Base-by-base conservation (phyloP, 2,797 vertebrate genomes). In the Luscinia megarhynchos region DNA sequence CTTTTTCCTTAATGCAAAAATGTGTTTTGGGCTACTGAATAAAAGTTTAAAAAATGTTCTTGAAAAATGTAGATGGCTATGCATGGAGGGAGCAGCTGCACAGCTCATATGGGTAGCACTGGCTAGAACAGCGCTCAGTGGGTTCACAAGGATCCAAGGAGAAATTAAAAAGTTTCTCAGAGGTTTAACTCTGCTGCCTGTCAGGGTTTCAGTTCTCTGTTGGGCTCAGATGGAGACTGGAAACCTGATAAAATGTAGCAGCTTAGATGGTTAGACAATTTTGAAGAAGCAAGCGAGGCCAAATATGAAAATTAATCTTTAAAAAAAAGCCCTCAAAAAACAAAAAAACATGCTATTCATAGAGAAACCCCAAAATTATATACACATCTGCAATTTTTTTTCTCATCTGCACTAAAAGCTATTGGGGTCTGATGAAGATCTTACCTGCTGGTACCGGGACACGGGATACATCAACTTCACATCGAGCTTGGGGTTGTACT, bases 401-500 rank as follows among this genome's bases (percentile, higher is more conserved):
- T 45, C 55, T 88, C 63, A 26, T 53, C 51, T 84, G n/a, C 48
- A 53, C 36, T 80, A 84, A 40, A 1, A 93, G 40, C 32, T 87
- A 3, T 7, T 45, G 74, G 45, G 34, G 45, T 80, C 14, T 9
- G 1, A n/a, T 26, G 50, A 30, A 92, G 82, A 75, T 18, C 97
- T 96, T 93, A 98, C 98, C 98, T 98, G 98, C 69, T 98, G 98
- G 90, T 98, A 98, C 79, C 98, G 98, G 76, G 99, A 99, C 75
- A 99, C 98, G 1, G 99, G 99, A 72, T 99, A 98, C 93, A 98
- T 98, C 95, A 99, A 97, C 97, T 98, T 99, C 84, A 99, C 98
- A 73, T 99, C 99, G 86, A 99, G 98, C 32, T 98, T 99, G 15
- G 99, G 98, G 89, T 99, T 99, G 95, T 99, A 99, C 91, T 99